Evolutionary conservation across 2,888 invertebrate species (phyloP), one percentile per base, ranked within the genome.

Genomic region (Phyllotreta cruciferae): DNA sequence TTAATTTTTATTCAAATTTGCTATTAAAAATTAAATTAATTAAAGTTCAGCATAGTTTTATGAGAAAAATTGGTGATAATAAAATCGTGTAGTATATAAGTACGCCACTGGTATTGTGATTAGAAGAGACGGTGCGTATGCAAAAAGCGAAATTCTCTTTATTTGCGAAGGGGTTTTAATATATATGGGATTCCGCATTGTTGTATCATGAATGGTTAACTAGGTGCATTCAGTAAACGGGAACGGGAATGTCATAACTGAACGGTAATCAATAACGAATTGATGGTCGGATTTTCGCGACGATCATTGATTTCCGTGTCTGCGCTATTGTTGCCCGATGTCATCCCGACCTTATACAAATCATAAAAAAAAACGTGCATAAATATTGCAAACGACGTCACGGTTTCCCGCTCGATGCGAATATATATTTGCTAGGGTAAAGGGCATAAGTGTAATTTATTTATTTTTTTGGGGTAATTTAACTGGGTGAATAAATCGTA

Each of bases 171-270:
- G n/a, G 76, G 70, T 70, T 66, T 63, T 53, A 54, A 56, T 56
- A 79, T 79, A 79, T 79, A 79, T 78, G 79, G 77, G 77, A 78
- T 79, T 78, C 74, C 74, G 77, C 77, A 77, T 79, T 79, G 79
- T 74, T 70, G 60, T 67, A 76, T 73, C 77, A 80, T 81, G 81
- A 81, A 81, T 81, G 81, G 78, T 76, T 82, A 82, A 82, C 82
- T 81, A 82, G 82, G 79, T 80, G 80, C 79, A 81, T 81, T 81
- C 80, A 81, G 71, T 73, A 77, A n/a, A 77, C 79, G 79, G 80
- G 80, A 79, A 80, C 78, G 72, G 77, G 75, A 79, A 78, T 81
- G 81, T 81, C 81, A 81, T 80, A 81, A 81, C 81, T 72, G 79
- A 80, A 79, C 77, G 79, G 78, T 77, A 79, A 81, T 81, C 81